Conservation (phyloP, 2,113 vertebrate species). For the Apeltes quadracus region DNA sequence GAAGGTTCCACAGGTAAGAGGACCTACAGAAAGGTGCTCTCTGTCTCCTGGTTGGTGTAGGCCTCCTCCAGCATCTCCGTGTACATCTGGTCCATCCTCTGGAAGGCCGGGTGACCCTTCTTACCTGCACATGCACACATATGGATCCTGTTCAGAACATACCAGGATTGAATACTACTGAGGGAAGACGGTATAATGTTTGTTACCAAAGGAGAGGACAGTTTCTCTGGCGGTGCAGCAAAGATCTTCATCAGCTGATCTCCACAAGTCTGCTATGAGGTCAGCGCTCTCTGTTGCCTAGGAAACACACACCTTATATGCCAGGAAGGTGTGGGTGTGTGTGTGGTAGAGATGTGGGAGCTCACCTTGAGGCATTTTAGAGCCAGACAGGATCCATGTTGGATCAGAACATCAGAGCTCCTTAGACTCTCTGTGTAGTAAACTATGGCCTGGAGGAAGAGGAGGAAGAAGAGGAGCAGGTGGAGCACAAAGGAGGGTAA, state of each 20-base stretch:
- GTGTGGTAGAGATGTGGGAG: neutral
- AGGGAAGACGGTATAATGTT: neutral
- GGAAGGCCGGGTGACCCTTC: conserved; percentile 77
- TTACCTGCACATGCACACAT: conserved; percentile 65
- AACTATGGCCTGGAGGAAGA: conserved; percentile 82
- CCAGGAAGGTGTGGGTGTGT: neutral
- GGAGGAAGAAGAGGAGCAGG: neutral
- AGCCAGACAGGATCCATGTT: conserved; percentile 87
- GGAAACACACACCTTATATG: too few relatives aligned
- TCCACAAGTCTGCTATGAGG: conserved; percentile 78
- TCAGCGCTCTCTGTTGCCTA: conserved; percentile 81
- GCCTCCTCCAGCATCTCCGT: conserved; percentile 76
- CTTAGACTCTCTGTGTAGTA: conserved; percentile 85
- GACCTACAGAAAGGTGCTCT: conserved; percentile 79
- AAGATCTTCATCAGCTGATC: conserved; percentile 76
- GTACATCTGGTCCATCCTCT: conserved; percentile 79
- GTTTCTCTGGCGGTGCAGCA: conserved; percentile 76
- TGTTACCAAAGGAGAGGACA: conserved; percentile 79
- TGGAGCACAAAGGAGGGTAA: too few relatives aligned
- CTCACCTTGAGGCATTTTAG: conserved; percentile 90
- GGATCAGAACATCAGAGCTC: conserved; percentile 71
- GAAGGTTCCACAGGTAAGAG: neutral
- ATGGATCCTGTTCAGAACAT: neutral
- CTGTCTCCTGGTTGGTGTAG: conserved; percentile 79
- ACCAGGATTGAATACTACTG: neutral